These are phyloP conservation scores for Plutomurus gul DNA, from an alignment of 1,140 invertebrate genomes.

Conservation along the genomic window DNA sequence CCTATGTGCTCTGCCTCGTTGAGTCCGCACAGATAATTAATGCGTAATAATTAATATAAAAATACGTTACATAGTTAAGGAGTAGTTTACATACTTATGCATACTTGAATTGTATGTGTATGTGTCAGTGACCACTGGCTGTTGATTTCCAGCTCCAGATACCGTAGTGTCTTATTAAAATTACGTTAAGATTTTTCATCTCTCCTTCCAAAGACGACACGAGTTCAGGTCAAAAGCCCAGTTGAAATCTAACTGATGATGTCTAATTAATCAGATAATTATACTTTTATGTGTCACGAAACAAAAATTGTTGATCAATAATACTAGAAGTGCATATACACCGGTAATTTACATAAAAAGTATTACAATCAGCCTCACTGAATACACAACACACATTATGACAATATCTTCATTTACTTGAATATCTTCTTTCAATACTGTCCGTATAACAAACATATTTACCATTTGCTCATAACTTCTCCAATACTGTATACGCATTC, in stretches of 20 bases:
- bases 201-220: conserved; percentile 22
- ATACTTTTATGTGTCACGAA: conserved; percentile 8
- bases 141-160: conserved; percentile 30
- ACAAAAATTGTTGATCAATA: neutral
- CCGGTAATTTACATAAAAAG: neutral
- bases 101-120: conserved; percentile 14
- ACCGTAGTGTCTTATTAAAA: conserved; percentile 34
- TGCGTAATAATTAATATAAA: neutral
- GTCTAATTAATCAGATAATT: conserved; percentile 4
- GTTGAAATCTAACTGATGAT: conserved; percentile 7
- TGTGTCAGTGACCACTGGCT: conserved; percentile 16
- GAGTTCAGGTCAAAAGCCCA: conserved; percentile 19
- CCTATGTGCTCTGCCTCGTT: conserved; percentile 37
- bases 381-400: conserved; percentile 4
- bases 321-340: neutral
- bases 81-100: neutral
- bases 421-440: neutral
- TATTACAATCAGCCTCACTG: neutral
- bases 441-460: neutral
- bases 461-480: conserved; percentile 22
- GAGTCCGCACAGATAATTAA: conserved; percentile 28
- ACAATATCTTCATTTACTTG: conserved; percentile 13
- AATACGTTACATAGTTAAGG: conserved; percentile 2
- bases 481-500: neutral
- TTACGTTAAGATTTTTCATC: conserved; percentile 6